These are phyloP conservation scores for Chaetodon trifascialis DNA, from an alignment of 2,113 vertebrate genomes.

Conservation along the genomic window DNA sequence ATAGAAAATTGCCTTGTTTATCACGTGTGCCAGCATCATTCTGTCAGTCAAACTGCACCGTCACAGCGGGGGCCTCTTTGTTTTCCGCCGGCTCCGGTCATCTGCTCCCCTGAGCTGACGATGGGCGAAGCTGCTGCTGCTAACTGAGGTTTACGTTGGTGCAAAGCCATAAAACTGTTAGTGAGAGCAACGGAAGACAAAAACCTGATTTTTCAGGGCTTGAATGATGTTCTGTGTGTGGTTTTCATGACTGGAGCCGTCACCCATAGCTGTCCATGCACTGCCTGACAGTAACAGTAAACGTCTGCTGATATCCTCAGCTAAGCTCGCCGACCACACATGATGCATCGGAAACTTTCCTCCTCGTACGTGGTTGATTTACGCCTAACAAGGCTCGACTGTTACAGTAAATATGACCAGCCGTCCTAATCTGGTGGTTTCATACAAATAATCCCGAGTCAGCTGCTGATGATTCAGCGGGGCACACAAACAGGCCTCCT, in stretches of 20 bases:
- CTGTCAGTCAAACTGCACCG: slow-evolving; percentile 48
- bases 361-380: neutral
- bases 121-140: slow-evolving; percentile 5
- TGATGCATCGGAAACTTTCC: neutral
- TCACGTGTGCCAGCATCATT: slow-evolving; percentile 28
- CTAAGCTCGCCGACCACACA: neutral
- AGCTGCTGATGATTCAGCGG: slow-evolving; percentile 65
- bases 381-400: neutral
- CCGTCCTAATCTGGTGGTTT: neutral
- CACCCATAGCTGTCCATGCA: neutral
- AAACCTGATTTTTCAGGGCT: too few species aligned
- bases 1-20: slow-evolving; percentile 53
- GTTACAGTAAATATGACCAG: slow-evolving; percentile 10
- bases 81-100: slow-evolving; percentile 41
- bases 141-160: slow-evolving; percentile 2
- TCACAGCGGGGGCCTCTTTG: slow-evolving; percentile 40
- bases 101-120: slow-evolving; percentile 50
- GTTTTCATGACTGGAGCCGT: neutral
- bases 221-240: neutral
- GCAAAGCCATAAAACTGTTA: neutral
- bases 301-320: neutral
- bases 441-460: slow-evolving; percentile 38
- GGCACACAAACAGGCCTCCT: slow-evolving; percentile 15
- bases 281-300: neutral
- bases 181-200: neutral